These are phyloP conservation scores for Chloroceryle aenea DNA, from an alignment of 2,113 vertebrate genomes.

Conservation along the genomic window DNA sequence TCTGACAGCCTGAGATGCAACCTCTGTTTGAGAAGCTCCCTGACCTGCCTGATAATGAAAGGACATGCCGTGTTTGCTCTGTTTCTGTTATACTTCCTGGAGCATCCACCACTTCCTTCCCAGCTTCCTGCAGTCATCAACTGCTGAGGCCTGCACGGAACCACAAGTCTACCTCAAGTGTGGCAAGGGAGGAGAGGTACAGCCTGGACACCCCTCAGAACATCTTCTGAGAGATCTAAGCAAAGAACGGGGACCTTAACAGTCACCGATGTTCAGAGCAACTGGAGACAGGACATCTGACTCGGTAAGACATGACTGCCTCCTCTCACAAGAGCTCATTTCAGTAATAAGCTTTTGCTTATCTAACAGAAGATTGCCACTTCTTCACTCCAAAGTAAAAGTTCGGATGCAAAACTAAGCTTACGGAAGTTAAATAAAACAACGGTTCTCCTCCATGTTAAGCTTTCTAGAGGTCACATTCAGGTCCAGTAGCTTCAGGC, in stretches of 20 bases:
- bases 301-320: rapidly evolving
- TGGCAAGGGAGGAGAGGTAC: rapidly evolving
- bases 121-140: background rate
- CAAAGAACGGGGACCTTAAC: background rate
- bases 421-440: background rate
- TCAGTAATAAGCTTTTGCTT: background rate
- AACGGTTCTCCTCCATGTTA: rapidly evolving
- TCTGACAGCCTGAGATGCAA: background rate
- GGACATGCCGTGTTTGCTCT: background rate
- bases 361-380: background rate
- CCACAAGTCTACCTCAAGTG: background rate
- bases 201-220: background rate
- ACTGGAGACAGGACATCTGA: background rate
- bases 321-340: background rate
- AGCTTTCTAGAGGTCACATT: background rate
- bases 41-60: background rate
- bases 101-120: background rate
- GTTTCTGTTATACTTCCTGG: background rate
- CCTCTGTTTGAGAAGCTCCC: background rate
- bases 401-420: background rate
- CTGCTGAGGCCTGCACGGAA: background rate
- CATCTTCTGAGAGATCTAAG: background rate
- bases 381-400: background rate
- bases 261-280: background rate
- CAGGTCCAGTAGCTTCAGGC: background rate